phyloP scores from a whole-genome alignment of 30 jellyfish, hydroid and myxozoan species.

The Rhopilema esculentum region DNA sequence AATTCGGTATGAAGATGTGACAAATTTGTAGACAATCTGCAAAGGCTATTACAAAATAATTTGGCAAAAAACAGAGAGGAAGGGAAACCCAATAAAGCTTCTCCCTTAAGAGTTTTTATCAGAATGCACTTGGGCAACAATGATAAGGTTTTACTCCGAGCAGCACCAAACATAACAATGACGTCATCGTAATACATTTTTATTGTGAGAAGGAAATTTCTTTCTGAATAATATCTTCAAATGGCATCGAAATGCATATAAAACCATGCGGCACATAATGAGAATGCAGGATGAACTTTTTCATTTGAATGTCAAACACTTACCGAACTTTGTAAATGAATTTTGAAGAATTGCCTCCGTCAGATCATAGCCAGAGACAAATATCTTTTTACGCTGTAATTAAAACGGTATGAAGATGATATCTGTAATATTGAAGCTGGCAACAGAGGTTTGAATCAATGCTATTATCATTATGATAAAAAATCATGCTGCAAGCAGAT shows the following conservation, averaged over 20 bases:
- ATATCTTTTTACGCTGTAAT: slow-evolving; percentile 45
- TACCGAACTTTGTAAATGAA: slow-evolving; percentile 80
- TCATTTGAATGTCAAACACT: not conserved
- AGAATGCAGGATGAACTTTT: not conserved
- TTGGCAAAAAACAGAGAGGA: too few relatives aligned
- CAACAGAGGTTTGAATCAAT: not conserved
- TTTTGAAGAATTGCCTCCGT: slow-evolving; percentile 75
- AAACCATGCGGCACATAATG: not conserved
- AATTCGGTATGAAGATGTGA: not conserved
- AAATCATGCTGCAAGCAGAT: not conserved
- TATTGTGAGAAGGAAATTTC: too few relatives aligned
- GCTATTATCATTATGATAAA: not conserved
- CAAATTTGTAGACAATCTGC: not conserved
- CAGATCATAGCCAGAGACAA: slow-evolving; percentile 79
- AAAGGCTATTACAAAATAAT: not conserved
- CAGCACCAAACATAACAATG: too few relatives aligned
- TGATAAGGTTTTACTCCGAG: too few relatives aligned
- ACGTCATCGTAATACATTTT: too few relatives aligned
- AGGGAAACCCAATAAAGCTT: not conserved
- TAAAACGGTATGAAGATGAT: not conserved
- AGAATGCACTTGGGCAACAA: not conserved
- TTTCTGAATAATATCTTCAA: too few relatives aligned
- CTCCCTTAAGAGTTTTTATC: not conserved
- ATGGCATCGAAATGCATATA: not conserved
- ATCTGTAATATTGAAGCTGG: not conserved